Conservation (phyloP, 2,113 vertebrate species). For the Epinephelus moara region DNA sequence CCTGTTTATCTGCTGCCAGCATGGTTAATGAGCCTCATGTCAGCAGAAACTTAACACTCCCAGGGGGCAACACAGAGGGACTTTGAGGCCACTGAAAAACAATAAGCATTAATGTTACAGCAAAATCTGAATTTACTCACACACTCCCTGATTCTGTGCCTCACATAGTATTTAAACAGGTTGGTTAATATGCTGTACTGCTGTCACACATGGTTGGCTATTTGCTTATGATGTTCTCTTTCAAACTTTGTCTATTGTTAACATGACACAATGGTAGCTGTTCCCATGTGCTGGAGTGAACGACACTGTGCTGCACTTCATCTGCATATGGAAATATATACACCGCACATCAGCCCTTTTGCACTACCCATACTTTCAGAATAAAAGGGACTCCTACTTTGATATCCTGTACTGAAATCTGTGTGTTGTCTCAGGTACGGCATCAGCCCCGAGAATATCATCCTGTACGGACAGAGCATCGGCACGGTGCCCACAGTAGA, state of each 20-base stretch:
- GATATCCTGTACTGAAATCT: background rate
- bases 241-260: background rate
- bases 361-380: background rate
- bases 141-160: background rate
- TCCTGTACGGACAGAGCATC: constrained; percentile 97
- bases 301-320: background rate
- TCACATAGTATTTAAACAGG: background rate
- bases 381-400: background rate
- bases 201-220: background rate
- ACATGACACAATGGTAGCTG: background rate
- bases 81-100: background rate
- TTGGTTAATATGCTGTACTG: no score
- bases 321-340: background rate
- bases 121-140: background rate
- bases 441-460: constrained; percentile 98
- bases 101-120: background rate
- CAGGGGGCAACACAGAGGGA: background rate
- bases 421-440: constrained; percentile 87
- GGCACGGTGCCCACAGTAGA: constrained; percentile 98
- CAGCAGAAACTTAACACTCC: background rate
- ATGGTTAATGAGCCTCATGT: constrained; percentile 33
- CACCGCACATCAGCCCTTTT: background rate
- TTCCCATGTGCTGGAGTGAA: background rate
- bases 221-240: constrained; percentile 4
- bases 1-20: constrained; percentile 19